Evolutionary conservation across 2,888 invertebrate genomes (phyloP).

Genomic region (Drosophila picticornis): DNA sequence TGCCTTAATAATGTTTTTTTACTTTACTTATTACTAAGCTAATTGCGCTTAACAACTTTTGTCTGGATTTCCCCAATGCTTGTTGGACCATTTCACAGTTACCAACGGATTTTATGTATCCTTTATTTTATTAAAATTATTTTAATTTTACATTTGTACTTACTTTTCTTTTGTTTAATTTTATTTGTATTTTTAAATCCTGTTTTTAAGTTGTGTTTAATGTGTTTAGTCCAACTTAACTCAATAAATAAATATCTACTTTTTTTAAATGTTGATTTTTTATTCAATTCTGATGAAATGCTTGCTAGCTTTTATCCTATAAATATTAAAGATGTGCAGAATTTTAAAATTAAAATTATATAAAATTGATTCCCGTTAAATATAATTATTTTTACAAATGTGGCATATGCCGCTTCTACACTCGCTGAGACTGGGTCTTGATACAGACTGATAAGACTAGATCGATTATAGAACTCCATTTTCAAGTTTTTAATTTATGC

Average conservation of each 20-base stretch:
- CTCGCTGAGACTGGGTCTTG: background rate
- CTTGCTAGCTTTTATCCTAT: accelerated
- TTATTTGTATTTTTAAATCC: background rate
- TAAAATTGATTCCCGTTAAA: background rate
- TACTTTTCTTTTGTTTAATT: background rate
- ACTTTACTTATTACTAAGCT: background rate
- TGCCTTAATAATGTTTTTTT: background rate
- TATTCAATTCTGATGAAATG: background rate
- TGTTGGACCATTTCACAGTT: background rate
- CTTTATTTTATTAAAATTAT: background rate
- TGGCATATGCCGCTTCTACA: background rate
- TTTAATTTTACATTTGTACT: background rate
- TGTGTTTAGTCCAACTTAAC: background rate
- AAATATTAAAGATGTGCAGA: background rate
- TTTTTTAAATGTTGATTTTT: background rate
- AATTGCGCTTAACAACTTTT: background rate
- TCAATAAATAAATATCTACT: background rate
- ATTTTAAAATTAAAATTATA: background rate
- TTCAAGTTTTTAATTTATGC: background rate
- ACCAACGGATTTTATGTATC: background rate
- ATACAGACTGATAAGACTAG: background rate
- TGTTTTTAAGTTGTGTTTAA: background rate
- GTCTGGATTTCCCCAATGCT: background rate
- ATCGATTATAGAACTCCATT: background rate
- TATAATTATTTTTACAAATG: background rate